Evolutionary conservation across 1,140 invertebrate genomes (phyloP).

Genomic region (Aphaenogaster floridana): DNA sequence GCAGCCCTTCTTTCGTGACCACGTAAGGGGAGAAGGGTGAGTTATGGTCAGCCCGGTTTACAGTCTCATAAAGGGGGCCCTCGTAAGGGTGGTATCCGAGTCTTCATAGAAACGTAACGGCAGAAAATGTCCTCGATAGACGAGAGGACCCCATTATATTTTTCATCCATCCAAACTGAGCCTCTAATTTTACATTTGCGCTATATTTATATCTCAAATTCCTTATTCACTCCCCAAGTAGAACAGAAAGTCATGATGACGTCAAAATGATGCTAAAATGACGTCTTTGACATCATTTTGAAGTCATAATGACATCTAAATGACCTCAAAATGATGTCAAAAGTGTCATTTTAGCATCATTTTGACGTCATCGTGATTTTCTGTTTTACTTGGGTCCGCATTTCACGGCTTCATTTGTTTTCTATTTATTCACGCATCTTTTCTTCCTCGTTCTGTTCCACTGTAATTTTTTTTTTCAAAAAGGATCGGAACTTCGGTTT

Average conservation of each 20-base stretch:
- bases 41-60: slow-evolving; percentile 61
- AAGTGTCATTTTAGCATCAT: no score
- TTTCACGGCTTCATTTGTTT: not conserved
- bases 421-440: not conserved
- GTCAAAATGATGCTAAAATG: no score
- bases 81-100: slow-evolving; percentile 1
- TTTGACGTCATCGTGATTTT: no score
- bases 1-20: slow-evolving; percentile 27
- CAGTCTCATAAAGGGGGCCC: slow-evolving; percentile 17
- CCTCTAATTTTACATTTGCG: not conserved
- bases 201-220: not conserved
- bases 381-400: no score
- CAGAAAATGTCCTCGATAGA: not conserved
- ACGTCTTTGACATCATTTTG: no score
- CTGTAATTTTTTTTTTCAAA: not conserved
- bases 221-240: not conserved
- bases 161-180: not conserved
- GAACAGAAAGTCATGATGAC: no score
- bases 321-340: no score
- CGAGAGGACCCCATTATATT: not conserved
- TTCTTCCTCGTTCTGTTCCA: not conserved
- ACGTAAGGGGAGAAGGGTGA: slow-evolving; percentile 5
- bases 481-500: not conserved
- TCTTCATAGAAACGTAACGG: slow-evolving; percentile 5
- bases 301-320: no score